phyloP scores from a whole-genome alignment of 2,113 vertebrate genomes.

The Formicarius rufipectus region DNA sequence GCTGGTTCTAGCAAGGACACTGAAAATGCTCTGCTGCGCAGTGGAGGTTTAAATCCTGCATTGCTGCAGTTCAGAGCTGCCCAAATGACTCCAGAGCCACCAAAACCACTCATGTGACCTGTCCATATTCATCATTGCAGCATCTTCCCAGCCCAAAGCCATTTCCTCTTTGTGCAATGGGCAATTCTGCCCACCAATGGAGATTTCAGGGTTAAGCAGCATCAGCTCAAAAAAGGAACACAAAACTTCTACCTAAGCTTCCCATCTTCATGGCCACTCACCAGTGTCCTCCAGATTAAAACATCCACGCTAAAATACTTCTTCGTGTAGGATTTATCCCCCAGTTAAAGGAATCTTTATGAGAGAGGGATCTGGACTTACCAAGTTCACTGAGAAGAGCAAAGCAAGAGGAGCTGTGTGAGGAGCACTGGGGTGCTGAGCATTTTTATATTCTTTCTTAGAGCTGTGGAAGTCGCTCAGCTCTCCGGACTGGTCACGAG shows the following conservation, averaged over 20 bases:
- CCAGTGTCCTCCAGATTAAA: not conserved
- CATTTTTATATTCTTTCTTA: not conserved
- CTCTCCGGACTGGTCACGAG: not conserved
- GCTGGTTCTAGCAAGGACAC: not conserved
- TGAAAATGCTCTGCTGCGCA: not conserved
- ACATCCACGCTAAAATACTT: not conserved
- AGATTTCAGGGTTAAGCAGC: not conserved
- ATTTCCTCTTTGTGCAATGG: not conserved
- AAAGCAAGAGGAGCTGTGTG: not conserved
- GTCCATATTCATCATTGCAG: not conserved
- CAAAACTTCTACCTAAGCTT: not conserved
- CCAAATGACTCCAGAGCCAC: not conserved
- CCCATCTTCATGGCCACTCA: not conserved
- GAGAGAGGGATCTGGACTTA: not conserved
- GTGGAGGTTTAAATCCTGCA: not conserved
- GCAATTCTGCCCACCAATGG: not conserved
- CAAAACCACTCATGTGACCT: not conserved
- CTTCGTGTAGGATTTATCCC: not conserved
- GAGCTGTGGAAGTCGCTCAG: not conserved
- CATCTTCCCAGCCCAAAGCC: not conserved
- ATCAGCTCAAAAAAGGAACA: not conserved
- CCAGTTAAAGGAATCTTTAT: accelerated
- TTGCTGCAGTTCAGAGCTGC: not conserved
- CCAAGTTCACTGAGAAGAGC: not conserved
- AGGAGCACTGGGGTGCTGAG: not conserved